Evolutionary conservation across 2,797 vertebrate genomes (phyloP), one percentile per base, ranked within the genome.

Genomic region (Channa striata): DNA sequence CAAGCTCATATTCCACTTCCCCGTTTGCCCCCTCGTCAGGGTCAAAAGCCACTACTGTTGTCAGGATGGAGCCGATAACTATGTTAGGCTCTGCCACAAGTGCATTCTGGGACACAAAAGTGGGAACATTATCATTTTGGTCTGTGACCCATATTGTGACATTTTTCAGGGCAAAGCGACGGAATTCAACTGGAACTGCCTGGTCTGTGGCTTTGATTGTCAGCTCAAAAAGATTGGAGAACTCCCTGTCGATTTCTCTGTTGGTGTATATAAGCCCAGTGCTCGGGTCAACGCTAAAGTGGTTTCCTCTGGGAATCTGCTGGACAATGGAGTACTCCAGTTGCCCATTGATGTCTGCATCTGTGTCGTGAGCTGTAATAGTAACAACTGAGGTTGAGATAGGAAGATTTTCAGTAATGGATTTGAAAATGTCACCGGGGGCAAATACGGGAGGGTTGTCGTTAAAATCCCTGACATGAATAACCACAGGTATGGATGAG

Each of bases 131-230:
- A 81, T 99, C 98, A 2, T 99, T 99, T 72, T 94, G 93, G 72
- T 99, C 98, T 0, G 96, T 98, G 46, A 99, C 95, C 94, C 98
- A 94, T 69, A 99, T 90, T 7, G 98, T 99, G 69, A 99, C 95
- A 0, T 99, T 99, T 87, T 99, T 99, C 69, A 99, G 85, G 60
- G 98, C 97, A 48, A 93, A 96, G 3, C 95, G 93, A 2, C 98
- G 93, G 64, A 95, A 96, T 81, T 99, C 97, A n/a, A 93, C 69
- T 0, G 98, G 98, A 46, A 99, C 95, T 0, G 98, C 97, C 82
- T 96, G 97, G 68, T 99, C 98, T 0, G 91, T 96, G 82, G 98
- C 98, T 93, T 97, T 98, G 21, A 99, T 82, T 0, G 97, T 99
- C 54, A 99, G 83, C 84, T 99, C 97, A 39, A 99, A 99, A 69